A percentile compares a stretch with the other conserved stretches of the same genome.
phyloP scores from a whole-genome alignment of 2,888 invertebrate genomes.

The Blastobasis lacticolella region DNA sequence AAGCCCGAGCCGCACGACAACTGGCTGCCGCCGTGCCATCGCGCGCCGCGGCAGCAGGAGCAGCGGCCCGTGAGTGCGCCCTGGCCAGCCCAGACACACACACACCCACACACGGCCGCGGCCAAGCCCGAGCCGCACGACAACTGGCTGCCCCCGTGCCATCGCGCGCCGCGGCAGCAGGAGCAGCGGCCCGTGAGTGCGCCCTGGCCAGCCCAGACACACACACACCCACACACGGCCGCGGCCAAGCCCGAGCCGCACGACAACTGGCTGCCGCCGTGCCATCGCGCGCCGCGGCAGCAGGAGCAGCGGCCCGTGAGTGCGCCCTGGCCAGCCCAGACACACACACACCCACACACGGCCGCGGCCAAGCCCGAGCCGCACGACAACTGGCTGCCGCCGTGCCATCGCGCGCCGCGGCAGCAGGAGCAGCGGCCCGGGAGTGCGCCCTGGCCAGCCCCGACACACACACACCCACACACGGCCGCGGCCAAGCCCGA shows the following conservation, averaged over 20 bases:
- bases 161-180: slow-evolving; percentile 86
- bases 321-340: no score
- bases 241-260: slow-evolving; percentile 99
- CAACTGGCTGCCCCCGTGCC: slow-evolving; percentile 99
- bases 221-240: no score
- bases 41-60: slow-evolving; percentile 52
- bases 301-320: no score
- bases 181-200: no score
- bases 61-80: no score
- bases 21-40: slow-evolving; percentile 99
- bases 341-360: no score
- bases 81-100: no score
- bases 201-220: no score
- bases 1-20: slow-evolving; percentile 99
- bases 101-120: no score
- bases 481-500: slow-evolving; percentile 98
- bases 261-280: slow-evolving; percentile 99
- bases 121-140: slow-evolving; percentile 99
- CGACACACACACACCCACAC: no score
- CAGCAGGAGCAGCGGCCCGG: no score
- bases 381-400: slow-evolving; percentile 99
- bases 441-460: no score
- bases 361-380: slow-evolving; percentile 99
- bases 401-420: slow-evolving; percentile 92
- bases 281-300: slow-evolving; percentile 90